phyloP scores from a whole-genome alignment of 1,140 invertebrate species.

The Tetramorium alpestre region DNA sequence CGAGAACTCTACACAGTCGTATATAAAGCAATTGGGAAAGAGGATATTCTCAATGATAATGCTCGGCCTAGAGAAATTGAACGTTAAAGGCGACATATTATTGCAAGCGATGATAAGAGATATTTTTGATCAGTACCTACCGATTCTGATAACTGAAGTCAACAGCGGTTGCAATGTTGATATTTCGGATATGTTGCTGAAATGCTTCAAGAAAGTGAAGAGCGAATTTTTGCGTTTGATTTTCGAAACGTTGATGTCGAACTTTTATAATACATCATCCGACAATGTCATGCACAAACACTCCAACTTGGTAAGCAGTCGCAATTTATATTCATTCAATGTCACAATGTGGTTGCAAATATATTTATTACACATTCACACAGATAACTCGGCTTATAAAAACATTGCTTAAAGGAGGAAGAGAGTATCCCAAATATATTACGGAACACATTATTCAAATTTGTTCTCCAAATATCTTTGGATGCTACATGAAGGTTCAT shows the following conservation, averaged over 20 bases:
- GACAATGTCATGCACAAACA: slow-evolving; percentile 80
- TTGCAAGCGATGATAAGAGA: slow-evolving; percentile 79
- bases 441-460: slow-evolving; percentile 77
- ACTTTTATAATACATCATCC: slow-evolving; percentile 76
- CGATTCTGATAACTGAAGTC: slow-evolving; percentile 76
- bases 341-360: not conserved
- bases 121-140: slow-evolving; percentile 82
- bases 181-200: slow-evolving; percentile 76
- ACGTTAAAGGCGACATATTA: slow-evolving; percentile 78
- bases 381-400: slow-evolving; percentile 81
- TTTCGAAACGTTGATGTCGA: slow-evolving; percentile 76
- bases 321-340: not conserved
- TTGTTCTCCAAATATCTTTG: slow-evolving; percentile 76
- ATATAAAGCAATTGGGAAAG: slow-evolving; percentile 76
- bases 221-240: slow-evolving; percentile 75
- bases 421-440: slow-evolving; percentile 69
- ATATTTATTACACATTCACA: slow-evolving; percentile 51
- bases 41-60: slow-evolving; percentile 82
- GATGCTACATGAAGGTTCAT: slow-evolving; percentile 80
- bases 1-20: slow-evolving; percentile 70
- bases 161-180: slow-evolving; percentile 69
- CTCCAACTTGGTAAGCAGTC: slow-evolving; percentile 78
- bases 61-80: slow-evolving; percentile 79
- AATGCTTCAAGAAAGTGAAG: slow-evolving; percentile 79
- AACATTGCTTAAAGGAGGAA: slow-evolving; percentile 76